Base-by-base conservation (phyloP, 2,888 invertebrate genomes). In the Epistrophe grossulariae region DNA sequence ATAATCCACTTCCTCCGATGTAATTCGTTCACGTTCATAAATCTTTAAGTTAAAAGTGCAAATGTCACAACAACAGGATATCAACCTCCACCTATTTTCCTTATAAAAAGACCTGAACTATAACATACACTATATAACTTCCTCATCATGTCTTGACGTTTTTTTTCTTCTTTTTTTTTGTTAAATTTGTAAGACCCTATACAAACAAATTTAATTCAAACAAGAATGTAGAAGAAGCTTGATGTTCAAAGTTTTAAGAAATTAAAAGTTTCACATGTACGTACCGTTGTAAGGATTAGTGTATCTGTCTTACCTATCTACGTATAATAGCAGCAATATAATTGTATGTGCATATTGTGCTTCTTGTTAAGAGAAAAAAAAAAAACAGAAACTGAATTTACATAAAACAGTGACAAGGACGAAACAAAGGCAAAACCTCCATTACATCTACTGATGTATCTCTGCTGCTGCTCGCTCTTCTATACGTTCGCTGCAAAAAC, bases 401-500 rank as follows among this genome's bases (percentile, higher is more conserved):
- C 48, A 66, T 48, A 48, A 35, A 35, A 68, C 15, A 68, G 38
- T 19, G 35, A 50, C 45, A 79, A 70, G 40, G 31, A 38, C 48
- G 48, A 38, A 40, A 43, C 31, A 78, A 50, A 35, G 50, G 9
- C 19, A n/a, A 57, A 68, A 50, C 48, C 66, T 48, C 17, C 45
- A 66, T 68, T 17, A 17, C 31, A 71, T 40, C 52, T 62, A 52
- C 15, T 13, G 59, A n/a, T n/a, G 5, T 38, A 13, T 10, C 31
- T 28, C 45, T 43, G 40, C 15, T 45, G 7, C 28, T 45, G 6
- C n/a, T n/a, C n/a, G n/a, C n/a, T n/a, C 28, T 35, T 48, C 62
- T 48, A 68, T 24, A 24, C 24, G 24, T 24, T 24, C 17, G 3
- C 24, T 80, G 59, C 43, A 60, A 80, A 74, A 43, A 80, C 45